Conservation (phyloP, 2,113 vertebrate genomes). For the Noturus placidus region DNA sequence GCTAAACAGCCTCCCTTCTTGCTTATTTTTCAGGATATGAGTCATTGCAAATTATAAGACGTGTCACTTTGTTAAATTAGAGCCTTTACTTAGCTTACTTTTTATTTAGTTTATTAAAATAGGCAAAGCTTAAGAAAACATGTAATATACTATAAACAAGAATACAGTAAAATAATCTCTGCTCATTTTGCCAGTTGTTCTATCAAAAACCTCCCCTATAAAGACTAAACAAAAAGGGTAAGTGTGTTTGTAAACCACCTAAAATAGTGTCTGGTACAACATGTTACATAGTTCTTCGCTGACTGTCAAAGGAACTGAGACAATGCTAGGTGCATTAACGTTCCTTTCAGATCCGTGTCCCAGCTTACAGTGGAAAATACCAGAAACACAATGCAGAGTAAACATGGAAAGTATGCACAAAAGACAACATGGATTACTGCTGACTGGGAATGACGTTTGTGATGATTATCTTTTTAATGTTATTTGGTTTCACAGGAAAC, state of each 20-base stretch:
- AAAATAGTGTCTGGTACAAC: constrained; percentile 41
- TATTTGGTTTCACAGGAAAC: constrained; percentile 4
- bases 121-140: constrained; percentile 21
- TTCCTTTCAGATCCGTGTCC: background rate
- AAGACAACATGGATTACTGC: background rate
- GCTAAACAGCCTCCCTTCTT: constrained; percentile 18
- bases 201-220: constrained; percentile 44
- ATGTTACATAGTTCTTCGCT: constrained; percentile 48
- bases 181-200: constrained; percentile 16
- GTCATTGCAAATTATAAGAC: constrained; percentile 39
- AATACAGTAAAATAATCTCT: background rate
- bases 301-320: constrained; percentile 37
- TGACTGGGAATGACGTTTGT: background rate
- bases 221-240: constrained; percentile 46
- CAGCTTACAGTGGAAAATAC: background rate
- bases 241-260: constrained; percentile 52
- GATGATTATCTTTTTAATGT: background rate
- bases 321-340: background rate
- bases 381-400: constrained; percentile 1
- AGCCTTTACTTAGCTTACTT: constrained; percentile 21
- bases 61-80: constrained; percentile 6
- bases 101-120: constrained; percentile 4
- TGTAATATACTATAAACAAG: constrained; percentile 14
- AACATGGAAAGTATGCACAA: background rate
- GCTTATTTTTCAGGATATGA: constrained; percentile 20